Percentiles rank a stretch among this genome's conserved stretches.
phyloP scores from a whole-genome alignment of 1,140 invertebrate species.

The Odontomachus brunneus region DNA sequence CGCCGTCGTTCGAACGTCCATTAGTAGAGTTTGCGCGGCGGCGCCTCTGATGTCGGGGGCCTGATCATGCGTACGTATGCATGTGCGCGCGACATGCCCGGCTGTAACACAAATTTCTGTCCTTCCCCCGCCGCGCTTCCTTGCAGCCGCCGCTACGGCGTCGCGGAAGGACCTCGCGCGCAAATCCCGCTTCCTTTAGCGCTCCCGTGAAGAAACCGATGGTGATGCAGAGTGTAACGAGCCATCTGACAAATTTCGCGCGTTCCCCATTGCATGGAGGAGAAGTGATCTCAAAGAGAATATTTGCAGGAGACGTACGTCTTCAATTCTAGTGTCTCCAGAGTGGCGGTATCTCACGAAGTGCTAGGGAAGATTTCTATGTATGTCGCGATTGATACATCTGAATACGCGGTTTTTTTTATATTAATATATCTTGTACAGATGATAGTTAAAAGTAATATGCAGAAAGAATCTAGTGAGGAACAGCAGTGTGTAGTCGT shows the following conservation, averaged over 20 bases:
- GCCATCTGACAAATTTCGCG: slow-evolving; percentile 1
- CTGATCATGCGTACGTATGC: slow-evolving; percentile 70
- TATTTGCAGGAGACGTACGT: too few relatives aligned
- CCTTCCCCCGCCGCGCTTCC: slow-evolving; percentile 20
- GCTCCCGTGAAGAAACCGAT: slow-evolving; percentile 11
- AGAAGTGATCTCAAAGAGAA: too few relatives aligned
- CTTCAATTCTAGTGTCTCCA: too few relatives aligned
- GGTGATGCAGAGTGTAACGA: not conserved
- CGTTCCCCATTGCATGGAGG: too few relatives aligned
- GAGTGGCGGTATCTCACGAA: too few relatives aligned
- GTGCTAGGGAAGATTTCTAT: too few relatives aligned
- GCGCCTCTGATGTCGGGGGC: slow-evolving; percentile 81
- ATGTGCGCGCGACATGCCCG: slow-evolving; percentile 40
- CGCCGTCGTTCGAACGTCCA: slow-evolving; percentile 76
- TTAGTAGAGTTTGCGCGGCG: slow-evolving; percentile 85
- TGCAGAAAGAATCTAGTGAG: too few relatives aligned
- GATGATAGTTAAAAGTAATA: too few relatives aligned
- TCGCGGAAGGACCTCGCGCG: slow-evolving; percentile 22
- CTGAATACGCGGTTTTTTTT: too few relatives aligned
- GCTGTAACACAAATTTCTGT: slow-evolving; percentile 47
- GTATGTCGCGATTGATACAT: not conserved
- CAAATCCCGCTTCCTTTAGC: not conserved
- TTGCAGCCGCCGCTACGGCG: too few relatives aligned
- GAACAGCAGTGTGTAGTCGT: too few relatives aligned
- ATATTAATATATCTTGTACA: too few relatives aligned